Evolutionary conservation across 2,113 vertebrate genomes (phyloP), one percentile per base, ranked within the genome.

Genomic region (Podiceps cristatus): DNA sequence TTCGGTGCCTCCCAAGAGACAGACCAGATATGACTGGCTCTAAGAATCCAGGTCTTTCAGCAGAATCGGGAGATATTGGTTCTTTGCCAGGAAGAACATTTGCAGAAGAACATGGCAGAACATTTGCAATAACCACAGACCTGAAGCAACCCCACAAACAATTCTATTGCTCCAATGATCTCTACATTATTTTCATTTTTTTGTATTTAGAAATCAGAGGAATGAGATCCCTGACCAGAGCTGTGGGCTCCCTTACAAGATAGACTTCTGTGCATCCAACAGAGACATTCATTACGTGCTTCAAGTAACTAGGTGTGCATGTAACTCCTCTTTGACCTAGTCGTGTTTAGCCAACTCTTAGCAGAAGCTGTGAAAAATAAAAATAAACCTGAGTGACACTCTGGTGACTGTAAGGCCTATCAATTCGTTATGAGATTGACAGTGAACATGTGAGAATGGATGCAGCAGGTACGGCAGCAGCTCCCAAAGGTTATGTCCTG

Each of bases 181-280:
- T 79, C 63, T 72, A 27, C 23, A n/a, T 86, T 53, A 44, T 47
- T 29, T 88, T 84, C 24, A 6, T 68, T 76, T 79, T 29, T 77
- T 75, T 60, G 13, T 52, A 19, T 84, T 62, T 64, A 98, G 96
- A 96, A 97, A 86, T 71, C 90, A 63, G 86, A 95, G 58, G 96
- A 96, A 74, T 97, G 93, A 98, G 10, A 44, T 35, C 44, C 55
- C 56, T 88, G 64, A 81, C 28, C 25, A 2, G 10, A 79, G 33
- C 47, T 88, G 56, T 13, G 0, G 37, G n/a, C 16, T 91, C 11
- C 35, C 45, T 67, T 35, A 20, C 12, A 58, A 15, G 8, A 35
- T 14, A 81, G 66, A 29, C 42, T 63, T 59, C 42, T 45, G 16
- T 44, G 69, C 18, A 40, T 68, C 33, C 73, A 82, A 13, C 19